Conservation (phyloP, 2,888 invertebrate species). For the Cerastis leucographa region DNA sequence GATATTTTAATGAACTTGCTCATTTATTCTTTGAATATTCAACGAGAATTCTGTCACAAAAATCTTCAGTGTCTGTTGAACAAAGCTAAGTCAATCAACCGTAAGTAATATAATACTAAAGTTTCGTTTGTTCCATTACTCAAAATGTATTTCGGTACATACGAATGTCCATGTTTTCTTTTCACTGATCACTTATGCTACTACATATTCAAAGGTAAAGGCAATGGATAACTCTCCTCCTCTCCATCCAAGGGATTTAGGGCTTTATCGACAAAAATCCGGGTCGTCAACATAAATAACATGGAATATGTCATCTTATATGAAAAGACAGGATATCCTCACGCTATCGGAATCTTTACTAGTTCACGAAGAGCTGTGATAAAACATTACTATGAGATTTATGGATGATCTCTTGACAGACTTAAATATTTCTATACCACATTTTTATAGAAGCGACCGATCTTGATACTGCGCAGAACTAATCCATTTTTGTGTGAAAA, state of each 20-base stretch:
- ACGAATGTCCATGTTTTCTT: constrained; percentile 23
- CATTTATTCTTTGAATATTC: constrained; percentile 27
- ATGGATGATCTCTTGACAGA: constrained; percentile 45
- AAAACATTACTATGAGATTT: constrained; percentile 56
- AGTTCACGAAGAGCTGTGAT: constrained; percentile 46
- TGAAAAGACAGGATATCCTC: constrained; percentile 58
- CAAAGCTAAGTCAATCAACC: constrained; percentile 23
- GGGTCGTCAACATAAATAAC: constrained; percentile 61
- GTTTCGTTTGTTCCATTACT: constrained; percentile 10
- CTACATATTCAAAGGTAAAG: constrained; percentile 40
- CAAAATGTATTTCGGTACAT: constrained; percentile 9
- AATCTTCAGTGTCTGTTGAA: constrained; percentile 5
- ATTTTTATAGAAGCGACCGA: constrained; percentile 26
- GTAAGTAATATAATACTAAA: constrained; percentile 5
- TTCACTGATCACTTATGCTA: constrained; percentile 23
- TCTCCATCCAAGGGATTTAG: constrained; percentile 23
- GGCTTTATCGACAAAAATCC: constrained; percentile 43
- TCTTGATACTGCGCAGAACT: constrained; percentile 10
- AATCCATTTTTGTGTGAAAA: constrained; percentile 26
- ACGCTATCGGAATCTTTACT: constrained; percentile 56
- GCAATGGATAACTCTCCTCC: constrained; percentile 4
- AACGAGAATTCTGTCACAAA: constrained; percentile 19
- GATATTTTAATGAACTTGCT: constrained; percentile 17
- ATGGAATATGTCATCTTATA: constrained; percentile 41
- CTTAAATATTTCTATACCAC: constrained; percentile 44